These are phyloP conservation scores for Nannobrachium achirus DNA, from an alignment of 2,113 vertebrate species.

Conservation along the genomic window DNA sequence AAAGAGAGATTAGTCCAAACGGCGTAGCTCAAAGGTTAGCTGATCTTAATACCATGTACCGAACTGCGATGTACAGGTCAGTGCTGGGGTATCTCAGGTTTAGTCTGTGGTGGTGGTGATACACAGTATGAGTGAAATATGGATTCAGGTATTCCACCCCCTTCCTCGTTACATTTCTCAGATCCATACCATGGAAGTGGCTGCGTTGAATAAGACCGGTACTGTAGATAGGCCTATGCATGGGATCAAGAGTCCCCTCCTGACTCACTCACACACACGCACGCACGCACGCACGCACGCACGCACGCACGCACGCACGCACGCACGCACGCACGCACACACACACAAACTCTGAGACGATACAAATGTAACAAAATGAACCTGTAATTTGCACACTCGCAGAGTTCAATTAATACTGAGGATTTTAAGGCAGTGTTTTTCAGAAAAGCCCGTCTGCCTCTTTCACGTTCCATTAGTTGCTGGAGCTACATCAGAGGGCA, in stretches of 20 bases:
- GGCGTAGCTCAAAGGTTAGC: conserved; percentile 63
- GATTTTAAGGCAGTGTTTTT: conserved; percentile 72
- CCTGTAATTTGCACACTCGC: no score
- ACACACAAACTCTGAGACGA: background rate
- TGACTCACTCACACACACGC: background rate
- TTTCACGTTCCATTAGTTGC: conserved; percentile 90
- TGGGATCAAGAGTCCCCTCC: conserved; percentile 55
- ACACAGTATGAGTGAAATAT: conserved; percentile 8
- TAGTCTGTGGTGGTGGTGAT: background rate
- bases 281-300: background rate
- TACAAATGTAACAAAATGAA: no score
- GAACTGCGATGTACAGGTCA: conserved; percentile 30
- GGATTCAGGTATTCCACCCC: conserved; percentile 34
- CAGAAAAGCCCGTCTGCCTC: conserved; percentile 84
- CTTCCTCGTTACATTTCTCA: conserved; percentile 34
- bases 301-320: background rate
- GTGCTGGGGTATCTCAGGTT: background rate
- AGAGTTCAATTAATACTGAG: background rate
- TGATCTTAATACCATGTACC: conserved; percentile 34
- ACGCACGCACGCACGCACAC: background rate
- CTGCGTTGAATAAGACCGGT: conserved; percentile 56
- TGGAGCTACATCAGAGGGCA: conserved; percentile 87
- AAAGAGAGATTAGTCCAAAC: conserved; percentile 65
- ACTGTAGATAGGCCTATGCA: conserved; percentile 50
- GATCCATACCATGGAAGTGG: conserved; percentile 37